These are phyloP conservation scores for Struthio camelus DNA, from an alignment of 2,113 vertebrate genomes.

Conservation along the genomic window DNA sequence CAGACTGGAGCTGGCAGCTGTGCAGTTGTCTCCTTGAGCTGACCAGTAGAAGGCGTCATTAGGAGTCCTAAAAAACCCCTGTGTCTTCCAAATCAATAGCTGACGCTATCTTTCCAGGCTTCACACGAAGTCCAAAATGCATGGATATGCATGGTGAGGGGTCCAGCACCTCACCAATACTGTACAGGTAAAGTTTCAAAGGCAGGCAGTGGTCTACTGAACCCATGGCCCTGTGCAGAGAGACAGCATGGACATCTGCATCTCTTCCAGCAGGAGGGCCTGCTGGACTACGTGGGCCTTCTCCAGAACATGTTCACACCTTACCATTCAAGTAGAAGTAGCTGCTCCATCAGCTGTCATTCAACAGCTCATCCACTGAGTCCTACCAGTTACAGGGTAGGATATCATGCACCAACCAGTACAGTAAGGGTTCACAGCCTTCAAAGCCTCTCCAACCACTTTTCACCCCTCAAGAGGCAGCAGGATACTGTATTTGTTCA, in stretches of 20 bases:
- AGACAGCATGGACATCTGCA: not conserved
- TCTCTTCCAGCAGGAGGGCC: not conserved
- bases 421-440: not conserved
- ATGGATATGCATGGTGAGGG: not conserved
- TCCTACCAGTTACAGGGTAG: not conserved
- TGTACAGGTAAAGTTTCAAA: not conserved
- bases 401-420: not conserved
- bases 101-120: not conserved
- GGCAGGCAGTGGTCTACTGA: not conserved
- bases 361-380: not conserved
- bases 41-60: not conserved
- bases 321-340: not conserved
- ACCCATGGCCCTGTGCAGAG: not conserved
- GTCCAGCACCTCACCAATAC: not conserved
- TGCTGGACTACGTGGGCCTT: not conserved
- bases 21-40: not conserved
- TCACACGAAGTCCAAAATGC: not conserved
- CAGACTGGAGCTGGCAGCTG: not conserved
- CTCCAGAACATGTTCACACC: not conserved
- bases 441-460: not conserved
- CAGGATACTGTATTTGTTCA: not conserved
- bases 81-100: not conserved
- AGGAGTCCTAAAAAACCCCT: not conserved
- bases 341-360: not conserved
- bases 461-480: not conserved